These are phyloP conservation scores for Pseudorasbora parva DNA, from an alignment of 2,113 vertebrate genomes.

Conservation along the genomic window DNA sequence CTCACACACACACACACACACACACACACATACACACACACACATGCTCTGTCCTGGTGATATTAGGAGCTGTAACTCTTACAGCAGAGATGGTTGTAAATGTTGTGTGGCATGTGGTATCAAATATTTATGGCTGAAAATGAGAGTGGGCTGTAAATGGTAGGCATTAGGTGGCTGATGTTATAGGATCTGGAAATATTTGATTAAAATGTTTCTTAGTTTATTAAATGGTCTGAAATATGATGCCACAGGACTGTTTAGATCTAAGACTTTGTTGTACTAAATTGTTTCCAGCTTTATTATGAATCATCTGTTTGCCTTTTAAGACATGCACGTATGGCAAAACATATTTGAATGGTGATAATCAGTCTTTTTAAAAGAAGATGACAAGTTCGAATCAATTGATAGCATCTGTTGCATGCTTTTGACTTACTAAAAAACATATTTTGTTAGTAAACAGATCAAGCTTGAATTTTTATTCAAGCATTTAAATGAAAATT, in stretches of 20 bases:
- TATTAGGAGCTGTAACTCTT: conserved; percentile 64
- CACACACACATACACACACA: not conserved
- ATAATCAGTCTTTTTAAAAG: conserved; percentile 6
- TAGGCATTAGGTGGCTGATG: not conserved
- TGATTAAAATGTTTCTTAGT: not conserved
- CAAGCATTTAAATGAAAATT: not conserved
- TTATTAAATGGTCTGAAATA: conserved; percentile 13
- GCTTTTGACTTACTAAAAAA: not conserved
- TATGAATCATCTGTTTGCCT: not conserved
- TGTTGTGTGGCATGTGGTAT: not conserved
- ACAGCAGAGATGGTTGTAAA: conserved; percentile 52
- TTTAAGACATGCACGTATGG: not conserved
- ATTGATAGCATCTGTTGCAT: conserved; percentile 4
- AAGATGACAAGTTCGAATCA: not conserved
- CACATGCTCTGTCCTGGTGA: conserved; percentile 63
- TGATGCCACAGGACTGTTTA: not conserved
- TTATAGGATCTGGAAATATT: not conserved
- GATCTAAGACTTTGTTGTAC: not conserved
- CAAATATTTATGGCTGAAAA: conserved; percentile 40
- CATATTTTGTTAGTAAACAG: not conserved
- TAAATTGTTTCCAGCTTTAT: not conserved
- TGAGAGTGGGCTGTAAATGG: conserved; percentile 6
- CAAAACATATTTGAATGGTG: not conserved
- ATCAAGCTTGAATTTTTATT: not conserved
- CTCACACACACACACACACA: conserved; percentile 49